Evolutionary conservation across 2,888 invertebrate species (phyloP), one percentile per base, ranked within the genome.

Genomic region (Lochmaea capreae): DNA sequence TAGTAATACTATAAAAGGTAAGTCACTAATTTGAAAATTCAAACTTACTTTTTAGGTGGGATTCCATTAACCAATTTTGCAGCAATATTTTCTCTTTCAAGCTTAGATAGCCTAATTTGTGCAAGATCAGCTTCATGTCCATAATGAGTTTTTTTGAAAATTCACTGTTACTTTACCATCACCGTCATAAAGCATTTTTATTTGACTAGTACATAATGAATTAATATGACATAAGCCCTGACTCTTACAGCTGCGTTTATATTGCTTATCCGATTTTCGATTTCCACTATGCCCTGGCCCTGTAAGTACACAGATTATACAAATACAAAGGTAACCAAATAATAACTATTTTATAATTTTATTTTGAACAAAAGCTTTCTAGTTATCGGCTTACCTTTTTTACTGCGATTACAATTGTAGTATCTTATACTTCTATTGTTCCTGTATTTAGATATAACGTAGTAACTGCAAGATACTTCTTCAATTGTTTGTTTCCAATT

Each of bases 1-100:
- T 33, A 33, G 33, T 33, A 33, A 33, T n/a, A n/a, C n/a, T n/a
- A n/a, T n/a, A n/a, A n/a, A n/a, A n/a, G n/a, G n/a, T n/a, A n/a
- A n/a, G n/a, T n/a, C n/a, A n/a, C n/a, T n/a, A n/a, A n/a, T n/a
- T 33, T 22, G 42, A 59, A 43, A 68, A 59, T 12, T 22, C 39
- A 14, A 49, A 65, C 43, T 65, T 65, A 65, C 65, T 65, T 65
- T 46, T 22, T n/a, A 42, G 43, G 46, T 65, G 33, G 12, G 22
- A 65, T 16, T 16, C 65, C 65, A 46, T 46, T 49, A 9, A 65
- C 14, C 43, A 65, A 65, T 46, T 49, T 65, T 46, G 46, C 14
- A 16, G 65, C 65, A 49, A 65, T 22, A 8, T 65, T 22, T 16
- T 65, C 14, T 46, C 49, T 33, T 43, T 49, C 46, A 26, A 18